A percentile compares a stretch with the other conserved stretches of the same genome.
phyloP scores from a whole-genome alignment of 2,113 vertebrate species.

The Apaloderma vittatum region DNA sequence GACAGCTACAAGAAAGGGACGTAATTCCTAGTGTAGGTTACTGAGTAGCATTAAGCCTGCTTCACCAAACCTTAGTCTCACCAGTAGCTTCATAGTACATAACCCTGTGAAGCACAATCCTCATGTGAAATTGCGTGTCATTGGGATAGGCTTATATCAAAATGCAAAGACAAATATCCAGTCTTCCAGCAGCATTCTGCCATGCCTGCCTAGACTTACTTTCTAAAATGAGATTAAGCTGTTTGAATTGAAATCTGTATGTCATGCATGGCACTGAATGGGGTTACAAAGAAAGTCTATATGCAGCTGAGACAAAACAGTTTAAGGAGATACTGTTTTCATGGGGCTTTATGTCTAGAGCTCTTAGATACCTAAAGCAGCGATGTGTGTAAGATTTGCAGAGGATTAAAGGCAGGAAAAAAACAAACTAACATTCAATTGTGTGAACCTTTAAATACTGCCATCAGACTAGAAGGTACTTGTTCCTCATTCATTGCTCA shows the following conservation, averaged over 20 bases:
- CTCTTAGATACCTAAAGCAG: neutral
- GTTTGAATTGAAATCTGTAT: conserved; percentile 23
- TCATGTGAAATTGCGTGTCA: neutral
- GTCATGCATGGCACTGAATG: neutral
- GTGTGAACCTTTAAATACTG: neutral
- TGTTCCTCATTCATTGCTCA: neutral
- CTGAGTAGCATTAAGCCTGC: neutral
- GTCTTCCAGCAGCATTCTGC: neutral
- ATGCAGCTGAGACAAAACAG: neutral
- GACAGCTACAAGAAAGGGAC: conserved; percentile 31
- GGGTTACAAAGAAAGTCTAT: neutral
- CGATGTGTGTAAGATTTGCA: neutral
- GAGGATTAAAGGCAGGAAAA: neutral
- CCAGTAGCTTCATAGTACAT: neutral
- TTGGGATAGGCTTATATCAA: neutral
- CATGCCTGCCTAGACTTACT: neutral
- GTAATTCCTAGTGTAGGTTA: neutral
- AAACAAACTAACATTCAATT: neutral
- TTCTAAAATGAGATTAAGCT: conserved; percentile 23
- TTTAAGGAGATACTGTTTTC: neutral
- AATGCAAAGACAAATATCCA: neutral
- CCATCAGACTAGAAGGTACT: neutral
- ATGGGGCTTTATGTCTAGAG: neutral
- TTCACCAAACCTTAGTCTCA: neutral
- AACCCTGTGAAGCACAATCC: neutral